phyloP scores from a whole-genome alignment of 2,888 invertebrate genomes.

The Ormyrus nitidulus region DNA sequence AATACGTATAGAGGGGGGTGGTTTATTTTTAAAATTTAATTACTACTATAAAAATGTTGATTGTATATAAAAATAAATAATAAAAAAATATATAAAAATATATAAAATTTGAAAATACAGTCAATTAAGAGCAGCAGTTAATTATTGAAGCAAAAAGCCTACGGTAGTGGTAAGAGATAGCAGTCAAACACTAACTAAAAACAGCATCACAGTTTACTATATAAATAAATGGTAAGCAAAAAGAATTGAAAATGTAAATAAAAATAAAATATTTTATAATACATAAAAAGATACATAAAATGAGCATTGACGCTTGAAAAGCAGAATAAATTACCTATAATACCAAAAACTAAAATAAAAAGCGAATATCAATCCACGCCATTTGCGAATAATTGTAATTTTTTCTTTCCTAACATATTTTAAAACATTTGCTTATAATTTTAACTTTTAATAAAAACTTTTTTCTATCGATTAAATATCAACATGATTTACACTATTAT shows the following conservation, averaged over 20 bases:
- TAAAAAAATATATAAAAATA: not conserved
- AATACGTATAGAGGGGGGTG: no score
- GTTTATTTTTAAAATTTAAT: no score
- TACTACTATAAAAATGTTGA: no score
- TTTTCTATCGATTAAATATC: no score
- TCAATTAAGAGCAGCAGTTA: not conserved
- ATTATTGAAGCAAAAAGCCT: slow-evolving; percentile 29
- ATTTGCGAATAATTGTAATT: slow-evolving; percentile 8
- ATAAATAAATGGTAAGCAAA: slow-evolving; percentile 28
- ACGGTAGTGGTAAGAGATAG: slow-evolving; percentile 15
- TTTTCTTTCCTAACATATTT: no score
- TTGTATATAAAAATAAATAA: not conserved
- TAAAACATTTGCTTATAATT: no score
- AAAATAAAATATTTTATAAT: slow-evolving; percentile 6
- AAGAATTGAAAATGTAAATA: slow-evolving; percentile 37
- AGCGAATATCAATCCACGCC: slow-evolving; percentile 13
- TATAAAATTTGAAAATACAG: not conserved
- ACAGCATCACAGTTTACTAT: not conserved
- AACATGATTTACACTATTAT: no score
- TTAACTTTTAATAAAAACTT: no score
- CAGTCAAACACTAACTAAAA: not conserved
- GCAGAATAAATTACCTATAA: slow-evolving; percentile 32
- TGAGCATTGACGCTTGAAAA: slow-evolving; percentile 54
- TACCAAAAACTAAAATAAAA: slow-evolving; percentile 30
- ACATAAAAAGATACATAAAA: slow-evolving; percentile 14